A percentile compares a stretch with the other conserved stretches of the same genome.
phyloP scores from a whole-genome alignment of 2,113 vertebrate genomes.

The Lasiurus borealis region DNA sequence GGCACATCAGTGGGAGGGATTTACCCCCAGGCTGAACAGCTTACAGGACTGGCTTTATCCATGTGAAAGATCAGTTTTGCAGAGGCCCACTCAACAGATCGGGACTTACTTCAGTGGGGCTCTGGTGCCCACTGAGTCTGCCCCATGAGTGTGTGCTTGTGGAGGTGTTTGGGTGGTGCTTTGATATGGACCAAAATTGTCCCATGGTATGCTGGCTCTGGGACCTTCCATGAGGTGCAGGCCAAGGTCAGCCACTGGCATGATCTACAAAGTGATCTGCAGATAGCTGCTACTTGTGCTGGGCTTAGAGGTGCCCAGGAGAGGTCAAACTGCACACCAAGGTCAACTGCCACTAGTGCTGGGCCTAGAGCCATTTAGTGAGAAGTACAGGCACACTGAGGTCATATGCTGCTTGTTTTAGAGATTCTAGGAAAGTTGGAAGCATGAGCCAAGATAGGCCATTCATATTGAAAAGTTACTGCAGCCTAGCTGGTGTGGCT shows the following conservation, averaged over 20 bases:
- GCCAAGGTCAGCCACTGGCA: background rate
- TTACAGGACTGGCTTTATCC: background rate
- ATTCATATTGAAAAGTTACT: no score
- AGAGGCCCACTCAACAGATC: background rate
- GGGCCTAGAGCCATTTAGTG: background rate
- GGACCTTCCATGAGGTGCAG: background rate
- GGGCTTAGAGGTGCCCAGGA: background rate
- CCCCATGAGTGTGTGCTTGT: background rate
- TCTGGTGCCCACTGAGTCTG: background rate
- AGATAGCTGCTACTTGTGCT: background rate
- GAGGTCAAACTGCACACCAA: background rate
- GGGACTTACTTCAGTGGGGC: background rate
- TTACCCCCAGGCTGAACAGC: background rate
- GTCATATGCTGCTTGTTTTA: background rate
- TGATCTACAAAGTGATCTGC: background rate
- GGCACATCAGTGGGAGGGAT: background rate
- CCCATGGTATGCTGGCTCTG: background rate
- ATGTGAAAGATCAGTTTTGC: background rate
- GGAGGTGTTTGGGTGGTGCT: background rate
- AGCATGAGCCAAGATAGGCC: background rate
- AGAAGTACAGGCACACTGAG: background rate
- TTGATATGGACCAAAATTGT: background rate
- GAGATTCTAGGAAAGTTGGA: background rate
- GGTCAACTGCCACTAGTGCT: background rate
- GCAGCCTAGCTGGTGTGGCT: no score